These are phyloP conservation scores for Drosophila birchii DNA, from an alignment of 2,888 invertebrate genomes.

Conservation along the genomic window DNA sequence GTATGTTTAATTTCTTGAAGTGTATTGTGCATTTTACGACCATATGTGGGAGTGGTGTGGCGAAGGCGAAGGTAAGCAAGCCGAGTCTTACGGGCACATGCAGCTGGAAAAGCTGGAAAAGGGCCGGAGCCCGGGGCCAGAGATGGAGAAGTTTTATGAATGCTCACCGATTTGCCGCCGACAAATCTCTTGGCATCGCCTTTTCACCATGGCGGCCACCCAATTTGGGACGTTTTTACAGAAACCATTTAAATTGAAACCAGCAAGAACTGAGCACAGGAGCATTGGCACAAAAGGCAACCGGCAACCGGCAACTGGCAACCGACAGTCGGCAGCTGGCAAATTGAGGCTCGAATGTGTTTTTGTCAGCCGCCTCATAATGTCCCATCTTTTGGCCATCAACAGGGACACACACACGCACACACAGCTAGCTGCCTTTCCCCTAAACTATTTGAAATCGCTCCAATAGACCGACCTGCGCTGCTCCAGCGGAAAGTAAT, in stretches of 20 bases:
- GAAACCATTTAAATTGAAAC: conserved; percentile 46
- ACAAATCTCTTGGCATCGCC: conserved; percentile 36
- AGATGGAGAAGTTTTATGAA: conserved; percentile 54
- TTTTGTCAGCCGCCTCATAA: conserved; percentile 45
- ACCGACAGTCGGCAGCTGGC: conserved; percentile 28
- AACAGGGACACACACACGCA: not conserved
- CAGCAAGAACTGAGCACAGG: not conserved
- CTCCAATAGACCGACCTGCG: conserved; percentile 8
- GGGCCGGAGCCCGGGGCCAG: not conserved
- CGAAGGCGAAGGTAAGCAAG: conserved; percentile 29
- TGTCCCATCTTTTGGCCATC: conserved; percentile 49
- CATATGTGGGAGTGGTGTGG: conserved; percentile 20
- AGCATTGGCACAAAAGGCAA: not conserved
- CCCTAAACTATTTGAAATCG: conserved; percentile 32
- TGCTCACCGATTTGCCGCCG: conserved; percentile 45
- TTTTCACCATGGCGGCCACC: conserved; percentile 34
- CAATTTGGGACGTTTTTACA: conserved; percentile 36
- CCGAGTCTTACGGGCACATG: conserved; percentile 34
- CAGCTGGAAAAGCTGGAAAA: conserved; percentile 1
- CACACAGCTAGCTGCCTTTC: not conserved
- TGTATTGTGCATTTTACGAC: conserved; percentile 34
- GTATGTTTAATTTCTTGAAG: not conserved
- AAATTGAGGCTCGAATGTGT: conserved; percentile 40
- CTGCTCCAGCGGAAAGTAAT: conserved; percentile 12
- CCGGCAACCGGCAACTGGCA: not conserved